phyloP scores from a whole-genome alignment of 2,888 invertebrate species.

The Nomada ruficornis region DNA sequence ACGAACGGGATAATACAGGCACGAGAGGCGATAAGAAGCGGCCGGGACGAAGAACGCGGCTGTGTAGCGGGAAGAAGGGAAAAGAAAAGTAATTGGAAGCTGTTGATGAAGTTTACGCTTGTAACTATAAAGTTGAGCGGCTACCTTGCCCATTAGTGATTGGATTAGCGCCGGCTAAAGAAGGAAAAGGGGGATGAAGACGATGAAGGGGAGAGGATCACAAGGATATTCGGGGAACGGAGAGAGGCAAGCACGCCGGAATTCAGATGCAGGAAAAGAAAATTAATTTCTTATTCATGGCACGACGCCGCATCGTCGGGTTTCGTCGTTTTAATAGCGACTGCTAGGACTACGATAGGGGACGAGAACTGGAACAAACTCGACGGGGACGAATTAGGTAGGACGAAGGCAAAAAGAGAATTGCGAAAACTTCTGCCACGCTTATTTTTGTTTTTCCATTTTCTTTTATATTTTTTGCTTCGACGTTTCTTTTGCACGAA shows the following conservation, averaged over 20 bases:
- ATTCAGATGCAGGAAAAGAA: conserved; percentile 54
- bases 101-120: conserved; percentile 72
- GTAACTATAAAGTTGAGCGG: conserved; percentile 69
- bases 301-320: conserved; percentile 58
- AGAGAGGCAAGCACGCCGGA: conserved; percentile 14
- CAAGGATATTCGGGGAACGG: conserved; percentile 19
- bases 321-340: conserved; percentile 57
- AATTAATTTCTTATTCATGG: conserved; percentile 72
- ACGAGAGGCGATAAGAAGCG: conserved; percentile 7
- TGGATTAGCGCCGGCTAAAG: conserved; percentile 56
- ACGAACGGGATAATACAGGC: conserved; percentile 31
- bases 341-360: conserved; percentile 29
- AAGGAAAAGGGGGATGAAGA: too few relatives aligned
- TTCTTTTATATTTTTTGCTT: neutral
- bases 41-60: conserved; percentile 11
- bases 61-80: conserved; percentile 13
- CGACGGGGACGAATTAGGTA: neutral
- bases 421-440: neutral
- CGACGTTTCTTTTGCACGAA: conserved; percentile 19
- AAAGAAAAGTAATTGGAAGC: conserved; percentile 70
- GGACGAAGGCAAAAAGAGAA: neutral
- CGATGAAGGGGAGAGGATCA: neutral
- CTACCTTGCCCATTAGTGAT: conserved; percentile 69
- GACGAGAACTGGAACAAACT: neutral
- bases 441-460: too few relatives aligned